Conservation (phyloP, 2,888 invertebrate species). For the Agrilus mali region DNA sequence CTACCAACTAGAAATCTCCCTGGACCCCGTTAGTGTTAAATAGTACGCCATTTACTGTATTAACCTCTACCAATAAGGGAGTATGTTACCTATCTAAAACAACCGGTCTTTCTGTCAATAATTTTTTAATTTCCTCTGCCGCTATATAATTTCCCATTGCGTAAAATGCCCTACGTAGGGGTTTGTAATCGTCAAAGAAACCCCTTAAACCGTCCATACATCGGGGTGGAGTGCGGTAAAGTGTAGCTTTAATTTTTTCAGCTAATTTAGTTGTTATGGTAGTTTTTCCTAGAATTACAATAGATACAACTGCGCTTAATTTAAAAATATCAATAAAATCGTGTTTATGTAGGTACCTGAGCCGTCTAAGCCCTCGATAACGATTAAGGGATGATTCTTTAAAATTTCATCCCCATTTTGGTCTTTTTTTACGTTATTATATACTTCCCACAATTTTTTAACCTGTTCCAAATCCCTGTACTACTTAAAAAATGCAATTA, state of each 20-base stretch:
- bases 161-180: conserved; percentile 32
- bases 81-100: conserved; percentile 33
- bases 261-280: conserved; percentile 28
- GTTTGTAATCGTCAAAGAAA: conserved; percentile 26
- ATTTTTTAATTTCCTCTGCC: conserved; percentile 26
- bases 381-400: conserved; percentile 30
- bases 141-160: conserved; percentile 37
- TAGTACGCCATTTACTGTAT: too few species aligned
- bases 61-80: not conserved
- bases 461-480: conserved; percentile 18
- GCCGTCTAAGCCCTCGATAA: conserved; percentile 37
- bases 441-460: conserved; percentile 22
- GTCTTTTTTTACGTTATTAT: conserved; percentile 14
- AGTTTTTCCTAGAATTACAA: conserved; percentile 30
- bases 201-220: conserved; percentile 25
- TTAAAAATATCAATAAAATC: too few species aligned
- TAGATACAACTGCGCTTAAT: not conserved
- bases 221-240: conserved; percentile 31
- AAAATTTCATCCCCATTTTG: not conserved
- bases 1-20: too few species aligned
- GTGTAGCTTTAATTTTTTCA: conserved; percentile 23
- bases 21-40: too few species aligned
- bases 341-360: conserved; percentile 27
- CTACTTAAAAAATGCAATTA: conserved; percentile 18
- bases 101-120: conserved; percentile 27